Evolutionary conservation across 2,113 vertebrate species (phyloP), one percentile per base, ranked within the genome.

Genomic region (Psephotus haematonotus): DNA sequence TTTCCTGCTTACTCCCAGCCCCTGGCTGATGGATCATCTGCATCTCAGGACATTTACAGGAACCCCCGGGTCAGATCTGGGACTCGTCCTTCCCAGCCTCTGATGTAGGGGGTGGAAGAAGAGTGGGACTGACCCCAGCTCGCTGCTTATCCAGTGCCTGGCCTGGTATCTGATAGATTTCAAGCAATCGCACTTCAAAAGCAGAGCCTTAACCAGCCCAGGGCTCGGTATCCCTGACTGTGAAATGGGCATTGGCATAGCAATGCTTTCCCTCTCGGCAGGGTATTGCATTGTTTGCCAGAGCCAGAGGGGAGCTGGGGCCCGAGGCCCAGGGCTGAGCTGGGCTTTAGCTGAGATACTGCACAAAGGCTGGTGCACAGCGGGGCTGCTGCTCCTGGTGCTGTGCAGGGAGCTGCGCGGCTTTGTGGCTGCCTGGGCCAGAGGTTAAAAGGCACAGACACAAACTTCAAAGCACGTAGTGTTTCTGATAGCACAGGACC

Each of bases 21-120:
- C 39, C 74, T 2, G 33, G 35, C 33, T 7, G 5, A 50, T 46
- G 87, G 77, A 68, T 71, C 72, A 14, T 60, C 70, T 9, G 37
- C n/a, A 15, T 41, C 49, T 69, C 7, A 13, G 59, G n/a, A 60
- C 22, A 15, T 63, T 55, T 13, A 31, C 9, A 24, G 69, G 37
- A 44, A 23, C 44, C 88, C 44, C 17, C 0, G 1, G 65, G 3
- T 27, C 80, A 53, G 55, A 1, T 2, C 1, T 9, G 59, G 47
- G 64, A 7, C 28, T 64, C 55, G 13, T 43, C 80, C 76, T 41
- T 14, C 55, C 71, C 67, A 31, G 0, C 3, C 19, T 1, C 29
- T 1, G 0, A 14, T 1, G 1, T 0, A 6, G 2, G 27, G 44
- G 13, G 6, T 69, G 70, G 6, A 24, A 39, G 44, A 65, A 49